A percentile compares a stretch with the other conserved stretches of the same genome.
Evolutionary conservation across 2,888 invertebrate species (phyloP).

Genomic region (Lasiommata megera): DNA sequence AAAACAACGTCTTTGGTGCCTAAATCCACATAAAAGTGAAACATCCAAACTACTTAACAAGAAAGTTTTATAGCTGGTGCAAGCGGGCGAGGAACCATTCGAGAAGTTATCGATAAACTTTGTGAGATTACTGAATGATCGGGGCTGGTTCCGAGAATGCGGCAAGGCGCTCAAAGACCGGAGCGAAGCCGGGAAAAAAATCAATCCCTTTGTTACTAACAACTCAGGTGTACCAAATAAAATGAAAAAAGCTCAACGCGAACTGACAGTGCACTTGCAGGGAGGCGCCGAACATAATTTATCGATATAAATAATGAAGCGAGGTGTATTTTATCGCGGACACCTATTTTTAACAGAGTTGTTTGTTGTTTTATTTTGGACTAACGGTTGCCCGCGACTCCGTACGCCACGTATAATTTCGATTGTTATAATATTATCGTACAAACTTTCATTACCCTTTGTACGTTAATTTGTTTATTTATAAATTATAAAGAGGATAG

Average conservation of each 20-base stretch:
- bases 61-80: neutral
- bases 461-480: too few relatives aligned
- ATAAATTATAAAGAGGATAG: too few relatives aligned
- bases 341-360: constrained; percentile 1
- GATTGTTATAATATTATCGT: too few relatives aligned
- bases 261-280: constrained; percentile 50
- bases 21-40: neutral
- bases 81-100: constrained; percentile 37
- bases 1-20: too few relatives aligned
- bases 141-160: constrained; percentile 65
- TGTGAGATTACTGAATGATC: constrained; percentile 69
- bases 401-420: too few relatives aligned
- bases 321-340: constrained; percentile 23
- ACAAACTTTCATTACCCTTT: too few relatives aligned
- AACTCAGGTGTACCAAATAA: constrained; percentile 76
- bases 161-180: constrained; percentile 65
- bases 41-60: neutral
- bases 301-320: constrained; percentile 47
- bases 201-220: constrained; percentile 76
- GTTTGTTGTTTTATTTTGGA: constrained; percentile 3
- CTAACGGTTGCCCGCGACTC: too few relatives aligned
- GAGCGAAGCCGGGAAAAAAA: constrained; percentile 66
- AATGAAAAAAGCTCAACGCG: constrained; percentile 59
- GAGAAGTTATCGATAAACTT: constrained; percentile 47
- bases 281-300: constrained; percentile 53